Evolutionary conservation across 1,140 invertebrate species (phyloP).

Genomic region (Ips nitidus): DNA sequence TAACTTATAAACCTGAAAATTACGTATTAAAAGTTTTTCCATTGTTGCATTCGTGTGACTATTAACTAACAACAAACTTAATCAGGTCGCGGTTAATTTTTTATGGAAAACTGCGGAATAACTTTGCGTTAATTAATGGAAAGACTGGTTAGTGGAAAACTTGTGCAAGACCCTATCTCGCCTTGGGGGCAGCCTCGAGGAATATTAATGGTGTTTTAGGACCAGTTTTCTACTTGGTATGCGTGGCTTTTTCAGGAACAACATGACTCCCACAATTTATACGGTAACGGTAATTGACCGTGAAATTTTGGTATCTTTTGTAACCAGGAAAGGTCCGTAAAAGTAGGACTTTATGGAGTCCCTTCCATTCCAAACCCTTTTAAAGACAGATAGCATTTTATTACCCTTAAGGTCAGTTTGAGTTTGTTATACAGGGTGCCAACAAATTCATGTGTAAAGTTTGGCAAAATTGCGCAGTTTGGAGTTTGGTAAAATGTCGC

Average conservation of each 20-base stretch:
- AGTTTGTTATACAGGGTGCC: no score
- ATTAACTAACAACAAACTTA: conserved; percentile 2
- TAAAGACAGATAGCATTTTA: no score
- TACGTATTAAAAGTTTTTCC: no score
- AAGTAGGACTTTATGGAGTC: no score
- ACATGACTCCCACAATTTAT: neutral
- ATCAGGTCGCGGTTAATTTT: conserved; percentile 8
- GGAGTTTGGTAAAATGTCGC: no score
- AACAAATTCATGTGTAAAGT: no score
- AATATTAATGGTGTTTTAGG: conserved; percentile 19
- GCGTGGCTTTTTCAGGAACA: neutral
- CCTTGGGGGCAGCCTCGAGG: neutral
- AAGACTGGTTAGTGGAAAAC: conserved; percentile 20
- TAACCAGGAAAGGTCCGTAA: neutral
- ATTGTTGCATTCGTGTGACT: neutral
- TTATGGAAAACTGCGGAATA: conserved; percentile 11
- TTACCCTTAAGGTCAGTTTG: no score
- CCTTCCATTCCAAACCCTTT: no score
- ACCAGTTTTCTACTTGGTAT: conserved; percentile 11
- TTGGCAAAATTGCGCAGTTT: no score
- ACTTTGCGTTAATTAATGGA: conserved; percentile 17
- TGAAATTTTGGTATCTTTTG: neutral
- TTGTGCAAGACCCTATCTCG: conserved; percentile 6
- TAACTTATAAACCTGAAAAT: no score
- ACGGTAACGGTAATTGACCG: neutral